phyloP scores from a whole-genome alignment of 1,140 invertebrate genomes.

The Drosophila kikkawai region DNA sequence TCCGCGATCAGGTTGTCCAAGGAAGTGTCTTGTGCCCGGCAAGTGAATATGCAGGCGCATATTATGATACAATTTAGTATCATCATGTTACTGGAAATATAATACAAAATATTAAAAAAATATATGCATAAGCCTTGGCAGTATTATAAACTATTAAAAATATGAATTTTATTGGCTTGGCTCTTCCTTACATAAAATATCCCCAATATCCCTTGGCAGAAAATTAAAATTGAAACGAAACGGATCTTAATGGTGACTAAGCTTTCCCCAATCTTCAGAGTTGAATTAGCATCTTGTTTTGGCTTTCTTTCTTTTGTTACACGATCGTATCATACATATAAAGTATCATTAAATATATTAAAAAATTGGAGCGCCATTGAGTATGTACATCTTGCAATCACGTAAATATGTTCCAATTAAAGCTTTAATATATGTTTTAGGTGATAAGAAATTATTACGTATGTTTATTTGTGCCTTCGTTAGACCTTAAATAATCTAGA shows the following conservation, averaged over 20 bases:
- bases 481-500: neutral
- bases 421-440: neutral
- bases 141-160: no score
- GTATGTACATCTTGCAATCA: neutral
- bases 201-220: neutral
- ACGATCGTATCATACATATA: neutral
- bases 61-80: constrained; percentile 35
- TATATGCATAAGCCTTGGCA: neutral
- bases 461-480: neutral
- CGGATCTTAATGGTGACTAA: neutral
- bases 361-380: neutral
- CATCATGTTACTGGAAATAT: constrained; percentile 40
- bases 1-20: constrained; percentile 67
- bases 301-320: neutral
- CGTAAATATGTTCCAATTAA: neutral
- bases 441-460: constrained; percentile 24
- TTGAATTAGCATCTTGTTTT: neutral
- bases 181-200: neutral
- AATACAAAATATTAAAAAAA: neutral
- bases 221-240: neutral
- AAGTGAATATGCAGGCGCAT: constrained; percentile 30
- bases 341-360: neutral
- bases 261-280: neutral
- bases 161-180: neutral
- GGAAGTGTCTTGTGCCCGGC: constrained; percentile 46